A percentile compares a stretch with the other conserved stretches of the same genome.
Conservation (phyloP, 2,888 invertebrate genomes). For the Drosophila borborema region DNA sequence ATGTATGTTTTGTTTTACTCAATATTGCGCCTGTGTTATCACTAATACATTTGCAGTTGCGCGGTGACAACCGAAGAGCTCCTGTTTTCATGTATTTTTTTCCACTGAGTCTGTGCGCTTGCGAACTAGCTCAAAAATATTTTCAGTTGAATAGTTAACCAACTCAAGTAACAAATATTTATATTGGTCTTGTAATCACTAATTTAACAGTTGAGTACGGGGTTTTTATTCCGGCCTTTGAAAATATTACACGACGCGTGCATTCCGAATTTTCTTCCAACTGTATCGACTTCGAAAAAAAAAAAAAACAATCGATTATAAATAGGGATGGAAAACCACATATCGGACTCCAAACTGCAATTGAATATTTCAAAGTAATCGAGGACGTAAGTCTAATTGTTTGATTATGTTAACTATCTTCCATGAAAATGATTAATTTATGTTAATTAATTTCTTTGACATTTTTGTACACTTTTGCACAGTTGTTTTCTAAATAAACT, state of each 20-base stretch:
- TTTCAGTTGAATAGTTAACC: conserved; percentile 12
- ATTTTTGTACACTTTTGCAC: not conserved
- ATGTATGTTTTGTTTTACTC: conserved; percentile 6
- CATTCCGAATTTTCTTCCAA: conserved; percentile 45
- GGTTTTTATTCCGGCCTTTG: conserved; percentile 22
- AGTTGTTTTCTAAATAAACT: no score
- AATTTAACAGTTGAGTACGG: conserved; percentile 19
- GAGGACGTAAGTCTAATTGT: not conserved
- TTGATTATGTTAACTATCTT: not conserved
- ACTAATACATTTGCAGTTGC: conserved; percentile 54
- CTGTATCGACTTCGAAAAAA: conserved; percentile 34
- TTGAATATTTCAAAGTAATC: not conserved
- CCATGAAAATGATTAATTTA: not conserved
- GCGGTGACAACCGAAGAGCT: conserved; percentile 26
- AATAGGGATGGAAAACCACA: conserved; percentile 7
- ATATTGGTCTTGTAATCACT: conserved; percentile 1
- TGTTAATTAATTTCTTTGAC: not conserved
- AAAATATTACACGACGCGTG: conserved; percentile 46
- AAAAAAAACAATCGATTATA: conserved; percentile 20
- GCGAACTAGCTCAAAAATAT: conserved; percentile 5
- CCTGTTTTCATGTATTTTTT: conserved; percentile 28
- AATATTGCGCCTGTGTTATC: conserved; percentile 13
- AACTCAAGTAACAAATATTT: not conserved
- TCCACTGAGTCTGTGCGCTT: conserved; percentile 33
- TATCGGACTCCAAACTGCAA: not conserved